Evolutionary conservation across 2,888 invertebrate genomes (phyloP).

Genomic region (Lepidocyrtoides sp.): DNA sequence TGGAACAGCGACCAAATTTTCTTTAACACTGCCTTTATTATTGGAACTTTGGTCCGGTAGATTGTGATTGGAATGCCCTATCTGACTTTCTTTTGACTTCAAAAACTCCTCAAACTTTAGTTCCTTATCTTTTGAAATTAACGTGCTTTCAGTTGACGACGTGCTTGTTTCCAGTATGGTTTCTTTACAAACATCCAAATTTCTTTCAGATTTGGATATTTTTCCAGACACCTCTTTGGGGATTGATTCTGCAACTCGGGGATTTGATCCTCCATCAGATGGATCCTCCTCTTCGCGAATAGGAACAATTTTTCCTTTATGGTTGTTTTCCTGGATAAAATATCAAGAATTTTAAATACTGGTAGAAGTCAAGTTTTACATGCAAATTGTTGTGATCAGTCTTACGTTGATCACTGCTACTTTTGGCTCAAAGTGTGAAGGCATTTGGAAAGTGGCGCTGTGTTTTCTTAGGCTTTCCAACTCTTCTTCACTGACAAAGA

Average conservation of each 20-base stretch:
- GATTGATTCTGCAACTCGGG: conserved; percentile 73
- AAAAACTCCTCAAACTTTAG: conserved; percentile 66
- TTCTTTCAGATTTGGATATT: neutral
- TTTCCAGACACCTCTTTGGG: conserved; percentile 55
- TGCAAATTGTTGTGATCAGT: neutral
- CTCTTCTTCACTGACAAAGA: conserved; percentile 91
- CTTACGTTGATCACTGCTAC: conserved; percentile 38
- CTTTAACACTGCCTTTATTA: neutral
- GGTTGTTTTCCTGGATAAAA: conserved; percentile 68
- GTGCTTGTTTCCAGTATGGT: neutral
- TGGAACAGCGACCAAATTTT: conserved; percentile 59
- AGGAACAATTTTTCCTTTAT: conserved; percentile 80
- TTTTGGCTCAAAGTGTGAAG: conserved; percentile 74
- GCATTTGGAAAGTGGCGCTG: conserved; percentile 80
- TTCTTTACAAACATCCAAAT: conserved; percentile 18
- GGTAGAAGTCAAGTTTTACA: neutral
- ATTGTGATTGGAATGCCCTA: neutral
- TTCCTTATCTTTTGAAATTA: conserved; percentile 38
- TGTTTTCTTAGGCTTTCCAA: conserved; percentile 85
- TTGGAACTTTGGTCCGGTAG: neutral
- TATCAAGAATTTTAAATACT: neutral
- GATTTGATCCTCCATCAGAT: conserved; percentile 75
- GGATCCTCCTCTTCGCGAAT: conserved; percentile 83
- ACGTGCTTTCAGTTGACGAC: neutral
- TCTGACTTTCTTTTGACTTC: conserved; percentile 30